phyloP scores from a whole-genome alignment of 2,888 invertebrate genomes.

The Synergus umbraculus region DNA sequence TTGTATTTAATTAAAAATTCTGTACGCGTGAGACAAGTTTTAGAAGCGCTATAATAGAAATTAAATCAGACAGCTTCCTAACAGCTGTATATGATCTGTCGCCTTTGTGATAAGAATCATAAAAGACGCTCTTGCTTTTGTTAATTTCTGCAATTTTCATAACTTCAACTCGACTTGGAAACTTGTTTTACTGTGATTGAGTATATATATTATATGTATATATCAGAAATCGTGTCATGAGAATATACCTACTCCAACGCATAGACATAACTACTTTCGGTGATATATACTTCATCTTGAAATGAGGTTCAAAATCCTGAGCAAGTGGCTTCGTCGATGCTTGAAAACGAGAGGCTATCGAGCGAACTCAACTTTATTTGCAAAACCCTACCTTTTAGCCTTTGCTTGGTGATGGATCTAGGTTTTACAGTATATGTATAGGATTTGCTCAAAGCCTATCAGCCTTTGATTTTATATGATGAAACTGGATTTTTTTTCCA shows the following conservation, averaged over 20 bases:
- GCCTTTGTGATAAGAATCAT: not conserved
- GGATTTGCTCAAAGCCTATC: conserved; percentile 40
- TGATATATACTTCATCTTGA: conserved; percentile 27
- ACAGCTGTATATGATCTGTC: not conserved
- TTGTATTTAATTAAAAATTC: not conserved
- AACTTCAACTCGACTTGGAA: not conserved
- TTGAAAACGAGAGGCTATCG: conserved; percentile 51
- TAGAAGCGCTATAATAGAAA: not conserved
- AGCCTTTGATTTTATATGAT: conserved; percentile 9
- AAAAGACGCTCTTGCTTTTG: not conserved
- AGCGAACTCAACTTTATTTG: conserved; percentile 49
- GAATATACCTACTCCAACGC: not conserved
- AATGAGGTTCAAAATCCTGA: conserved; percentile 39
- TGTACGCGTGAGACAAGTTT: not conserved
- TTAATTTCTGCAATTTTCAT: conserved; percentile 26
- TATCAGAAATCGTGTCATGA: not conserved
- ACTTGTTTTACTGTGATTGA: not conserved
- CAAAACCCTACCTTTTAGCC: conserved; percentile 41
- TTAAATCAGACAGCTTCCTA: not conserved
- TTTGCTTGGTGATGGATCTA: conserved; percentile 43
- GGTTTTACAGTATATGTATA: conserved; percentile 45
- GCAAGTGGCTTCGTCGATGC: conserved; percentile 43
- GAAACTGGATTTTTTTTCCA: conserved; percentile 3
- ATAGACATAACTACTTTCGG: conserved; percentile 12
- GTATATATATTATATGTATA: not conserved